Base-by-base conservation (phyloP, 1,140 invertebrate genomes). In the Sitodiplosis mosellana region DNA sequence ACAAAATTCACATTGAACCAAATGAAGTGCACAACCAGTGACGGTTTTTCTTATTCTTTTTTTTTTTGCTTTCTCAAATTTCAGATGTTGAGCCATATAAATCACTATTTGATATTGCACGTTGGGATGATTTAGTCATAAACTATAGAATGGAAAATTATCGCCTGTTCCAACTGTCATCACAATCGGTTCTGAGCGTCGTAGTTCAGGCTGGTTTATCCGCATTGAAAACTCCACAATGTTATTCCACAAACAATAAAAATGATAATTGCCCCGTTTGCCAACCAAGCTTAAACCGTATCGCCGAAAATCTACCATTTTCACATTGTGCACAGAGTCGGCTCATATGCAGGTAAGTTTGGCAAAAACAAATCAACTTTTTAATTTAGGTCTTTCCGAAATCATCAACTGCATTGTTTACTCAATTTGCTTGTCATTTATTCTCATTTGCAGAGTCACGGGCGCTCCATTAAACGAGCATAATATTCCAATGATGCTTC, bases 401-500 rank as follows among this genome's bases (percentile, higher is more conserved):
- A 5, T 5, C 27, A 27, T 10, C 27, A 40, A 40, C 14, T 40
- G 37, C 37, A 4, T n/a, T 14, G 3, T 40, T n/a, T 12, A 40
- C 4, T 6, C 17, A 40, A 40, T 40, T 6, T 40, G 6, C n/a
- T 40, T 40, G 14, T 34, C 18, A n/a, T 10, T 46, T n/a, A n/a
- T 2, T 46, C 14, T 3, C 42, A 19, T 15, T 38, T 95, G 89
- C 61, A 78, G 83, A 54, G 85, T 96, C 51, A 89, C 87, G 45
- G 87, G 89, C 6, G 74, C 85, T 53, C 82, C 88, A n/a, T 70
- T 99, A 42, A 95, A 98, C 70, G 94, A 98, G 67, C 81, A 97
- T 65, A 98, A 99, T 69, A 87, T 85, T 53, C 94, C 95, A 0
- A 87, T 98, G 81, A 92, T 95, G 80, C 74, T 98, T 64, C 94